These are phyloP conservation scores for Paraplagusia blochii DNA, from an alignment of 2,113 vertebrate genomes.

Conservation along the genomic window DNA sequence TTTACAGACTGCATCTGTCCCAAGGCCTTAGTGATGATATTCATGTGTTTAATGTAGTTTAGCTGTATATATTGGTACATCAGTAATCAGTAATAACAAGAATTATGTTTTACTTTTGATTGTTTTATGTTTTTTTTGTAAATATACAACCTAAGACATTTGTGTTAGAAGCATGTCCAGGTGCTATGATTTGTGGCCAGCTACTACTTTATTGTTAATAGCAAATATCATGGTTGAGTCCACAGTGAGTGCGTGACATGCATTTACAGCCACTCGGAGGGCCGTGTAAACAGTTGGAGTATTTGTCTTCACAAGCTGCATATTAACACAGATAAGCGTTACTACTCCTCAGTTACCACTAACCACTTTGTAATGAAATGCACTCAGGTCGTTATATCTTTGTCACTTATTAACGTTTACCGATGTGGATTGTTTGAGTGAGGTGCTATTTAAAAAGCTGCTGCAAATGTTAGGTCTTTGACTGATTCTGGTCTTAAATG, in stretches of 20 bases:
- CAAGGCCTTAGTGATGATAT: too few species aligned
- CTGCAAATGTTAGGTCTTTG: not conserved
- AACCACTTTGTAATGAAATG: not conserved
- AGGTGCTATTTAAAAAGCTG: conserved; percentile 1
- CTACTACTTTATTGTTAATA: conserved; percentile 12
- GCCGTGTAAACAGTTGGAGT: conserved; percentile 39
- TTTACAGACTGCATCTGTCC: too few species aligned
- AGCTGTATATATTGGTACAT: too few species aligned
- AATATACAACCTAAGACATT: not conserved
- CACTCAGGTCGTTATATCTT: not conserved
- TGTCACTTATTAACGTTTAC: not conserved
- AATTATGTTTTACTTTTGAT: too few species aligned
- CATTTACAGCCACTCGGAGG: conserved; percentile 33
- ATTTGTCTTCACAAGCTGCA: conserved; percentile 29
- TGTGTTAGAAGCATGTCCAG: not conserved
- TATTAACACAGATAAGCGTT: conserved; percentile 4
- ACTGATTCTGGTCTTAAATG: too few species aligned
- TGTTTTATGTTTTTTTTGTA: too few species aligned
- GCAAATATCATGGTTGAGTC: conserved; percentile 11
- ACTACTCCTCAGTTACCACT: conserved; percentile 10
- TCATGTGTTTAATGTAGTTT: too few species aligned
- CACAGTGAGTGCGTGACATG: conserved; percentile 17
- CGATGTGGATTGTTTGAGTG: not conserved
- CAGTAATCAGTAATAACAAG: too few species aligned
- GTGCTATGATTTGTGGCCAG: conserved; percentile 14